Conservation (phyloP, 2,113 vertebrate species). For the Promerops cafer region DNA sequence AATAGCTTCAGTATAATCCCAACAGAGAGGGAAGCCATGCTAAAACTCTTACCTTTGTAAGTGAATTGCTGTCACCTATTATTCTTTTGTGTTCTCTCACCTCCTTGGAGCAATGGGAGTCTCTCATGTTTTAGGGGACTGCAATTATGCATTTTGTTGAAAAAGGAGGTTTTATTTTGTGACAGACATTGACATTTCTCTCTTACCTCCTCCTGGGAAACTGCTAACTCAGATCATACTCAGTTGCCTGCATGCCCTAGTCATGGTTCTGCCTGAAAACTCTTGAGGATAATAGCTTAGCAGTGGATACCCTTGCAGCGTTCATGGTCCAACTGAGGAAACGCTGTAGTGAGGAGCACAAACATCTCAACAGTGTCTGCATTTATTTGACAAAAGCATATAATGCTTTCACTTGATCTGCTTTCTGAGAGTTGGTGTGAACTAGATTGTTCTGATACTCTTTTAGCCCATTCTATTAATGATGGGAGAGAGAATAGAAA, state of each 20-base stretch:
- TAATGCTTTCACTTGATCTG: background rate
- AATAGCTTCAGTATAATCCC: background rate
- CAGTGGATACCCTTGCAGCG: background rate
- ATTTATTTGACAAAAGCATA: background rate
- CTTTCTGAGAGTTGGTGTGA: background rate
- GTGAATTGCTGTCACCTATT: background rate
- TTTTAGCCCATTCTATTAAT: background rate
- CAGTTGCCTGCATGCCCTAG: accelerated
- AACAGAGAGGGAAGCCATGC: background rate
- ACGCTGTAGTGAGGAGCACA: background rate
- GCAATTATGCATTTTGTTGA: background rate
- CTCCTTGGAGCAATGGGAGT: background rate
- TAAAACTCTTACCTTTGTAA: background rate
- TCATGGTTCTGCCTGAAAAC: background rate
- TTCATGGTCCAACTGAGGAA: background rate
- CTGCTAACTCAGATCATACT: background rate
- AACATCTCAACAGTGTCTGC: accelerated
- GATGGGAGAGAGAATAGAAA: too few relatives aligned
- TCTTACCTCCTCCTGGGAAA: background rate
- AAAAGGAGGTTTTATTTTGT: background rate
- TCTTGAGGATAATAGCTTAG: background rate
- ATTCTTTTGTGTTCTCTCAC: background rate
- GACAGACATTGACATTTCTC: background rate
- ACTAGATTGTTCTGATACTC: background rate
- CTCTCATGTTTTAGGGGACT: background rate